Evolutionary conservation across 2,888 invertebrate species (phyloP), one percentile per base, ranked within the genome.

Genomic region (Siphlonurus alternatus): DNA sequence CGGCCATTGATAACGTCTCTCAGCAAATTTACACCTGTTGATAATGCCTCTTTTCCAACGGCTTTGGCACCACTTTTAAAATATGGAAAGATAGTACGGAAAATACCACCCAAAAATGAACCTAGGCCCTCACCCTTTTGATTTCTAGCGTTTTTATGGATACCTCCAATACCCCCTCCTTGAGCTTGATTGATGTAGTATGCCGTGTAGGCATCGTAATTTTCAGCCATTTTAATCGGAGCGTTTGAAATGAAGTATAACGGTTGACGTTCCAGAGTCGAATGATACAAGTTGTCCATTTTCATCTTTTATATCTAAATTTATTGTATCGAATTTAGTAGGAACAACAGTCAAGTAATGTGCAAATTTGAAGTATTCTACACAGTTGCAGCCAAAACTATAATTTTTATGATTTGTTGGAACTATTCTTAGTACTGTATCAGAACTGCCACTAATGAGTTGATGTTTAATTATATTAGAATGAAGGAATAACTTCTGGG

Each of bases 341-440:
- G n/a, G n/a, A n/a, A n/a, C n/a, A n/a, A n/a, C n/a, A n/a, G n/a
- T n/a, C n/a, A n/a, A n/a, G n/a, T n/a, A n/a, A n/a, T n/a, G n/a
- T n/a, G n/a, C n/a, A n/a, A n/a, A n/a, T n/a, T n/a, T n/a, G n/a
- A n/a, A n/a, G n/a, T n/a, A n/a, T n/a, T n/a, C n/a, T n/a, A n/a
- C n/a, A n/a, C n/a, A n/a, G n/a, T n/a, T n/a, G n/a, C n/a, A n/a
- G n/a, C n/a, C n/a, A n/a, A n/a, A n/a, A n/a, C n/a, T n/a, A n/a
- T n/a, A n/a, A n/a, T n/a, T n/a, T n/a, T n/a, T n/a, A n/a, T n/a
- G n/a, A n/a, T n/a, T n/a, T n/a, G n/a, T n/a, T n/a, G n/a, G n/a
- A n/a, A 71, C 69, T 19, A 71, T 68, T n/a, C 71, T 64, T 15
- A 71, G 23, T 18, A 72, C 66, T 1, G 68, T 66, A 15, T 70